These are phyloP conservation scores for Germaria angustata DNA, from an alignment of 2,888 invertebrate species.

Conservation along the genomic window DNA sequence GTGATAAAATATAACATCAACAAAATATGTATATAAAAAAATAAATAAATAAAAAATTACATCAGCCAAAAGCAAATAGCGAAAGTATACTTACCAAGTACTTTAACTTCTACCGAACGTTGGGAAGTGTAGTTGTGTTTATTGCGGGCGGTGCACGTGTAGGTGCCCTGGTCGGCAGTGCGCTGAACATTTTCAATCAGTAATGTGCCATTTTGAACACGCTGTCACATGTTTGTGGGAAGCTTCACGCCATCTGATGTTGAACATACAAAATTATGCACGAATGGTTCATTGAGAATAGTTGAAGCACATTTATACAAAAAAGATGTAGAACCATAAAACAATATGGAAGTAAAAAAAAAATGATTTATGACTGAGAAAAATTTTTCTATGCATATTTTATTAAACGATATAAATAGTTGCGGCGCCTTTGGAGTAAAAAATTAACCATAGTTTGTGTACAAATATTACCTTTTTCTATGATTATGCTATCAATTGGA, in stretches of 20 bases:
- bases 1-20: slow-evolving; percentile 26
- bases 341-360: slow-evolving; percentile 4
- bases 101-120: slow-evolving; percentile 86
- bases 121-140: slow-evolving; percentile 89
- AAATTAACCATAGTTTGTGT: neutral
- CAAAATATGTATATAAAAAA: neutral
- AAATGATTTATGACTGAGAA: slow-evolving; percentile 38
- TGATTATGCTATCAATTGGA: slow-evolving; percentile 90
- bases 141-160: slow-evolving; percentile 92
- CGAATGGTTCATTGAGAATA: slow-evolving; percentile 47
- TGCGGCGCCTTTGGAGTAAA: neutral
- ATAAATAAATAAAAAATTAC: slow-evolving; percentile 5
- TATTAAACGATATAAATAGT: neutral
- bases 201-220: slow-evolving; percentile 91
- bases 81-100: slow-evolving; percentile 82
- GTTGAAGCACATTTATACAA: slow-evolving; percentile 31
- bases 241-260: slow-evolving; percentile 87
- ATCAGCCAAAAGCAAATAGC: slow-evolving; percentile 2
- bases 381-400: slow-evolving; percentile 13
- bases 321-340: neutral
- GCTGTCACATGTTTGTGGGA: slow-evolving; percentile 92
- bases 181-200: slow-evolving; percentile 91
- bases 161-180: slow-evolving; percentile 92
- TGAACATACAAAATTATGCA: slow-evolving; percentile 35
- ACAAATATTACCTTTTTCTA: slow-evolving; percentile 88